Conservation (phyloP, 2,797 vertebrate genomes). For the Mus minutoides region DNA sequence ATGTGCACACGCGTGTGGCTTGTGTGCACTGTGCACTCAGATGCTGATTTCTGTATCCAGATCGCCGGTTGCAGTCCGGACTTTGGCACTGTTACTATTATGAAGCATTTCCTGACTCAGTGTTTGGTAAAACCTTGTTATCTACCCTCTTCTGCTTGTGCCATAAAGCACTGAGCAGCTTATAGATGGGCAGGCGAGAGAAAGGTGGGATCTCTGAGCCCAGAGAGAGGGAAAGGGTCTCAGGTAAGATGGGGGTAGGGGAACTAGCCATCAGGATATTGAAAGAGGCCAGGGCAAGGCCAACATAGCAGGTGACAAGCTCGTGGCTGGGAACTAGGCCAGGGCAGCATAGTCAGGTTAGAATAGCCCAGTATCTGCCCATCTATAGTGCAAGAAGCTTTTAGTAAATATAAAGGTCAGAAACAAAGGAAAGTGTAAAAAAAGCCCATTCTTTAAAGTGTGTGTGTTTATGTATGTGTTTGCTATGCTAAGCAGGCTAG, state of each 20-base stretch:
- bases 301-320: not conserved
- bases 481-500: not conserved
- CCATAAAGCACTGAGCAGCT: not conserved
- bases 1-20: too few species aligned
- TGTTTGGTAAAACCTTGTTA: not conserved
- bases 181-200: not conserved
- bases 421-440: not conserved
- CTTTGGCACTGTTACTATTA: not conserved
- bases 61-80: accelerated
- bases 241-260: not conserved
- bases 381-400: not conserved
- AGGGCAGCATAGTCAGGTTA: not conserved
- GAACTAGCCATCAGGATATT: not conserved
- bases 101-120: not conserved
- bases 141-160: not conserved
- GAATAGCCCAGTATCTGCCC: not conserved
- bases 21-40: not conserved
- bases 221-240: not conserved
- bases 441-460: not conserved
- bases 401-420: not conserved
- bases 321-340: not conserved
- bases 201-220: not conserved
- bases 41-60: not conserved
- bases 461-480: not conserved
- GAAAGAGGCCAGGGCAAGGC: not conserved